A percentile compares a stretch with the other conserved stretches of the same genome.
Evolutionary conservation across 2,797 vertebrate species (phyloP).

Genomic region (Eidolon dupreanum): DNA sequence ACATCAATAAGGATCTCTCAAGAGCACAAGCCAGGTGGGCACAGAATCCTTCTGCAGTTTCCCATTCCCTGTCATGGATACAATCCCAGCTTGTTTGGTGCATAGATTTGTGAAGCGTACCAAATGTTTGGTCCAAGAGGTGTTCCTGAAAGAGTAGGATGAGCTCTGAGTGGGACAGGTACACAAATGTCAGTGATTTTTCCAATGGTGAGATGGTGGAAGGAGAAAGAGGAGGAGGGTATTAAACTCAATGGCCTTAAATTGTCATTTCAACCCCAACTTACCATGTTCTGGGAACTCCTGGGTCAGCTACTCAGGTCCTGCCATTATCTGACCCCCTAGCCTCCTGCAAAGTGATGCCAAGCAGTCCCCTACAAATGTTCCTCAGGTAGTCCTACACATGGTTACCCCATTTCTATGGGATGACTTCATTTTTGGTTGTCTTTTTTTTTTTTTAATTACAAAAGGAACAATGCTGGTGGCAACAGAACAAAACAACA

Average conservation of each 20-base stretch:
- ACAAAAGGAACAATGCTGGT: neutral
- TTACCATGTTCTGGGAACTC: neutral
- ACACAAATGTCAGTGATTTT: neutral
- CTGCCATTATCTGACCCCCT: neutral
- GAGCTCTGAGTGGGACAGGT: neutral
- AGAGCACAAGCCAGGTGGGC: neutral
- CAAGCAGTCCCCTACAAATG: neutral
- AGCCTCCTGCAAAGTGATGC: neutral
- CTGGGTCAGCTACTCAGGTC: neutral
- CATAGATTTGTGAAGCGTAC: neutral
- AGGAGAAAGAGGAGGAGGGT: neutral
- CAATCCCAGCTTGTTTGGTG: neutral
- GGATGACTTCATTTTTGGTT: neutral
- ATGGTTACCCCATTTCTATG: neutral
- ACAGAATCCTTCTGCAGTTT: neutral
- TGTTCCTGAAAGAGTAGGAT: neutral
- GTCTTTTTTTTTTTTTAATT: neutral
- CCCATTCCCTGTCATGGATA: neutral
- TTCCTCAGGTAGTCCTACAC: neutral
- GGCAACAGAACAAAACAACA: conserved; percentile 12
- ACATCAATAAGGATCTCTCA: neutral
- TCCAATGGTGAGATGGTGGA: neutral
- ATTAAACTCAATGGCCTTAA: neutral
- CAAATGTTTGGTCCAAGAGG: neutral
- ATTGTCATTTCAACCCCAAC: conserved; percentile 6